These are phyloP conservation scores for Nannospalax galili DNA, from an alignment of 2,113 vertebrate genomes.

Conservation along the genomic window DNA sequence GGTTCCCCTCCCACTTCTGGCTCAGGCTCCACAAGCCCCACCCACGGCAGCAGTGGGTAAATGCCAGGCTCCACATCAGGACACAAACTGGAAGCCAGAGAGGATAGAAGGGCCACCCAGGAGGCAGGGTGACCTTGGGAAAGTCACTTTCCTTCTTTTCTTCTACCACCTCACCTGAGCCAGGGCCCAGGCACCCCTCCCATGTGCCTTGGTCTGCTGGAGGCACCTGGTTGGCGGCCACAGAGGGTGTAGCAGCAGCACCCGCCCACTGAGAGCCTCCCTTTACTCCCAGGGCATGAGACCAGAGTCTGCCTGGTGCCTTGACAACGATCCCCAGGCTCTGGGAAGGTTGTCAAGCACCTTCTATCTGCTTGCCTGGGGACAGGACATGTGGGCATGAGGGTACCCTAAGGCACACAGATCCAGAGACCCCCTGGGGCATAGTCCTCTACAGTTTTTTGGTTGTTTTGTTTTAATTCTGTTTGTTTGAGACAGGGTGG, in stretches of 20 bases:
- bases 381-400: not conserved
- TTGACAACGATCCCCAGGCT: conserved; percentile 45
- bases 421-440: not conserved
- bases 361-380: not conserved
- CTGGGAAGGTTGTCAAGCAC: not conserved
- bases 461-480: not conserved
- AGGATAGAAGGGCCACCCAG: not conserved
- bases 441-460: not conserved
- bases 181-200: not conserved
- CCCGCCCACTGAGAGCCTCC: not conserved
- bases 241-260: not conserved
- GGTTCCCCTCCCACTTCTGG: not conserved
- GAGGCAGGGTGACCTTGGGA: not conserved
- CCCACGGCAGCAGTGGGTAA: not conserved
- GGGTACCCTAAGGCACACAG: not conserved
- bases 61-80: not conserved
- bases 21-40: not conserved
- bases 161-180: not conserved
- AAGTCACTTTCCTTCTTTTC: not conserved
- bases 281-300: not conserved
- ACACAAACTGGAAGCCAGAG: not conserved
- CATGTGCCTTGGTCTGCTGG: accelerated
- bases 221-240: not conserved
- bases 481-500: not conserved
- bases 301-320: not conserved